These are phyloP conservation scores for Cryptocheilus praepositus DNA, from an alignment of 2,888 invertebrate species.

Conservation along the genomic window DNA sequence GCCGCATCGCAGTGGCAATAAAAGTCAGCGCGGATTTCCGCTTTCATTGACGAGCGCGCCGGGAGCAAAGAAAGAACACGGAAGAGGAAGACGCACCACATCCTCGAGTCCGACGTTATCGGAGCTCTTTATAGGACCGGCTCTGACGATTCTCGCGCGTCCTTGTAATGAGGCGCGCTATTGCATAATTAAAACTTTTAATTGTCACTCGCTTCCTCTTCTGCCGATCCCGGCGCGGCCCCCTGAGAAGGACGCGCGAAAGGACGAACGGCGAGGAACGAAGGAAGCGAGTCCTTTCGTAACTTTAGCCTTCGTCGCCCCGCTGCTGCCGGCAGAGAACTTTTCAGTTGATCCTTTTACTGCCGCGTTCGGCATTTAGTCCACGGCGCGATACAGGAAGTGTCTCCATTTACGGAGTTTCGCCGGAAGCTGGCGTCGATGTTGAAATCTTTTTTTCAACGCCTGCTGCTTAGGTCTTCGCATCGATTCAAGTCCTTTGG, in stretches of 20 bases:
- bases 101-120: constrained; percentile 7
- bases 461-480: too few species aligned
- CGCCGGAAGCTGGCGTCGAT: too few species aligned
- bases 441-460: too few species aligned
- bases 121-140: background rate
- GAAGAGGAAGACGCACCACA: background rate
- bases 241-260: too few species aligned
- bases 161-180: constrained; percentile 19
- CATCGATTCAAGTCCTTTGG: too few species aligned
- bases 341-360: background rate
- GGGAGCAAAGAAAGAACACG: background rate
- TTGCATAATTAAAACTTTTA: constrained; percentile 65
- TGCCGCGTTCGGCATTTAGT: background rate
- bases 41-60: too few species aligned
- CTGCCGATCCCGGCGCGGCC: too few species aligned
- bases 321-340: too few species aligned
- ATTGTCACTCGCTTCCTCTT: constrained; percentile 49
- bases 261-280: background rate
- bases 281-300: background rate
- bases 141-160: background rate
- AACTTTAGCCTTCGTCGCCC: background rate
- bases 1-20: constrained; percentile 8
- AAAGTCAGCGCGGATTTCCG: background rate
- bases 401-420: too few species aligned
- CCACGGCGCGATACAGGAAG: background rate